Base-by-base conservation (phyloP, 2,888 invertebrate species). In the Venusia cambrica region DNA sequence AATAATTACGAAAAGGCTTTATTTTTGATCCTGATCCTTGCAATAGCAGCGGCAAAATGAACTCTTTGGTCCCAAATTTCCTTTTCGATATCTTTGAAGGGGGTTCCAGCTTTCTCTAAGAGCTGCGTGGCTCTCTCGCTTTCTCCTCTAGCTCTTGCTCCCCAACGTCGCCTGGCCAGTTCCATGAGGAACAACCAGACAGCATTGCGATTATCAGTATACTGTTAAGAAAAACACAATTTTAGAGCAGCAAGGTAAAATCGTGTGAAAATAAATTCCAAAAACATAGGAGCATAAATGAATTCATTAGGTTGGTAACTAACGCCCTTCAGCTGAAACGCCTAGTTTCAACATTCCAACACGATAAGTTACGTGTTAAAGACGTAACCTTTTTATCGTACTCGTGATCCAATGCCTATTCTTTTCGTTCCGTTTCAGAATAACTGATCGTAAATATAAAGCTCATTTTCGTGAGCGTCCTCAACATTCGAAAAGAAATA, bases 41-140 rank as follows among this genome's bases (percentile, higher is more conserved):
- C 92, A 19, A 95, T 88, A 0, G 94, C 92, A 0, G 95, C 95
- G 0, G 94, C 93, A 15, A 95, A 76, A 47, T 90, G 90, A 0
- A 93, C 90, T 31, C 92, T 88, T 51, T 90, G 88, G 4, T 84
- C 67, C 90, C 93, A 91, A 5, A 95, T 74, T 1, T 89, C 85
- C 4, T 78, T 74, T 50, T 94, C 93, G 0, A 92, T 88, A 0
- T 89, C 89, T 15, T 79, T 66, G 38, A 88, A 76, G 0, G 76
- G 77, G 0, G 56, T 54, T 0, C 85, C 84, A 0, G 73, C 73
- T 31, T 67, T 52, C 0, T 50, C 44, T 5, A 87, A 54, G 1
- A 85, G 66, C 1, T 21, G 34, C 0, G 52, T 53, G 1, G 84
- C 79, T 11, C 67, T 48, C 2, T 74, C 74, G 12, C 62, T 47